phyloP scores from a whole-genome alignment of 2,113 vertebrate genomes.

The Chloebia gouldiae region DNA sequence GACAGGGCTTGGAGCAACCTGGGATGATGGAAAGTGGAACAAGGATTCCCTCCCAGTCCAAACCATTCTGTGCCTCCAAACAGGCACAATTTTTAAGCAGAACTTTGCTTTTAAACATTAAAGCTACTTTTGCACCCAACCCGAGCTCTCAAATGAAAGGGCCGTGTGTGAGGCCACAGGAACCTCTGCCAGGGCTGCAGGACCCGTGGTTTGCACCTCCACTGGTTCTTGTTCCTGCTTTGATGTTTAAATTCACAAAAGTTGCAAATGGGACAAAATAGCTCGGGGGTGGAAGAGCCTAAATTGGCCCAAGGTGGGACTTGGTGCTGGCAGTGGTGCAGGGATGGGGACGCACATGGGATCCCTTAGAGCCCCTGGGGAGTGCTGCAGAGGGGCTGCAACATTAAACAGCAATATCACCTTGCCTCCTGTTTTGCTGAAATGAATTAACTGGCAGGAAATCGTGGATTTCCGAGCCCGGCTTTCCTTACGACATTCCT shows the following conservation, averaged over 20 bases:
- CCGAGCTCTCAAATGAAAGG: rapidly evolving
- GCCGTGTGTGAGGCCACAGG: rapidly evolving
- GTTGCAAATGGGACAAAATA: neutral
- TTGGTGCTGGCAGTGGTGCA: neutral
- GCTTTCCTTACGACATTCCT: constrained; percentile 30
- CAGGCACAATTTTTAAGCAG: neutral
- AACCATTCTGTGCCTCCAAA: neutral
- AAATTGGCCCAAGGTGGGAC: constrained; percentile 22
- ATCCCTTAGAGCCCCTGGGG: neutral
- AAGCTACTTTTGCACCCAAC: neutral
- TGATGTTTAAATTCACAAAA: neutral
- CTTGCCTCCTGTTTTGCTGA: constrained; percentile 64
- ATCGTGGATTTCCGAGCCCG: constrained; percentile 58
- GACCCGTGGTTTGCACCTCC: neutral
- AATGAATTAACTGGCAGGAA: constrained; percentile 68
- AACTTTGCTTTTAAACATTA: neutral
- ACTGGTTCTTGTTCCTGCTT: neutral
- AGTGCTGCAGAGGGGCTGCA: neutral
- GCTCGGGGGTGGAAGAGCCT: neutral
- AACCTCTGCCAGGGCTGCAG: neutral
- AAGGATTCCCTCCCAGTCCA: neutral
- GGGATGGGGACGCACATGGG: neutral
- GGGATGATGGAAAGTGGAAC: neutral
- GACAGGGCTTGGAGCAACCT: neutral
- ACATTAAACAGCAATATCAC: neutral